phyloP scores from a whole-genome alignment of 2,797 vertebrate genomes.

The Sebastes elongatus region DNA sequence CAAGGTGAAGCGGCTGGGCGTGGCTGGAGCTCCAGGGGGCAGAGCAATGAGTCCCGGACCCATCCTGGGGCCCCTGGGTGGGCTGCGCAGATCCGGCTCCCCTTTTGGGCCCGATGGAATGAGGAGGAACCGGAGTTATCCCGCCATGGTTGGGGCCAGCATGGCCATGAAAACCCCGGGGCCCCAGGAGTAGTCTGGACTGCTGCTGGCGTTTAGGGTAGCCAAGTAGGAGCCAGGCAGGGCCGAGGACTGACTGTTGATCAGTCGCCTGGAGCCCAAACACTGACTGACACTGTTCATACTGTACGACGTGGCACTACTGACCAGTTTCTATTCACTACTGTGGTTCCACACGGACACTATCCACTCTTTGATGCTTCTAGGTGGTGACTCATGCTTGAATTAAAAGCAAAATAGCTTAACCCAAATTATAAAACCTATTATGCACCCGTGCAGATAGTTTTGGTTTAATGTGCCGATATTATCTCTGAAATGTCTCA shows the following conservation, averaged over 20 bases:
- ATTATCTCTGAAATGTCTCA: background rate
- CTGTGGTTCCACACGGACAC: conserved; percentile 19
- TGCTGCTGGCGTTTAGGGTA: conserved; percentile 84
- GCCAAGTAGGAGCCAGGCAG: conserved; percentile 50
- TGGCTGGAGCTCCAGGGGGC: conserved; percentile 83
- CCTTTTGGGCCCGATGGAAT: conserved; percentile 89
- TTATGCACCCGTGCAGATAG: background rate
- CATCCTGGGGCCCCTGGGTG: conserved; percentile 87
- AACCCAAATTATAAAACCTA: background rate
- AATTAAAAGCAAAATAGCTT: conserved; percentile 16
- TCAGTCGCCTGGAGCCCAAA: conserved; percentile 43
- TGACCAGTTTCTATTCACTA: conserved; percentile 27
- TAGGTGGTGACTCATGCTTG: background rate
- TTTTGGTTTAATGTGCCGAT: conserved; percentile 13
- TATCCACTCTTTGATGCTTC: background rate
- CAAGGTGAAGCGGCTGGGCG: conserved; percentile 93
- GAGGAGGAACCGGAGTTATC: conserved; percentile 94
- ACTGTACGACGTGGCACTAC: conserved; percentile 20
- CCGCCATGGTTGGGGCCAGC: conserved; percentile 95
- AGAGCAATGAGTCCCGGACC: conserved; percentile 68
- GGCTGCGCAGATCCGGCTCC: conserved; percentile 86
- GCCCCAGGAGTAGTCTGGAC: conserved; percentile 87
- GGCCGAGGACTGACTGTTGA: conserved; percentile 47
- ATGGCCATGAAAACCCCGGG: conserved; percentile 97
- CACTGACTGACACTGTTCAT: conserved; percentile 35